Conservation (phyloP, 2,888 invertebrate species). For the Agapetus fuscipes region DNA sequence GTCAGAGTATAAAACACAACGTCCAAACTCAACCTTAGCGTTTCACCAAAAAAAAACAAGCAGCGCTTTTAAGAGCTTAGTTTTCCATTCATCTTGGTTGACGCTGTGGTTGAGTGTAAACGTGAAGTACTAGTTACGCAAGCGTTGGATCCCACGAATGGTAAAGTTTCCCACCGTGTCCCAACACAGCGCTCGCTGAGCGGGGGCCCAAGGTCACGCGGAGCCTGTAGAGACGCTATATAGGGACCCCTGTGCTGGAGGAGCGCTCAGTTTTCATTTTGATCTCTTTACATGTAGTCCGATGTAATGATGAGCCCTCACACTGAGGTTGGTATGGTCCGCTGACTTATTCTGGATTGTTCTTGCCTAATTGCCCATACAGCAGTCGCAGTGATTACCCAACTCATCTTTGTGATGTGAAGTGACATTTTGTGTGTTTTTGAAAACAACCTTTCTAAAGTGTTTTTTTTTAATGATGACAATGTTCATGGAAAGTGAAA, state of each 20-base stretch:
- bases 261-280: slow-evolving; percentile 17
- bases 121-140: too few species aligned
- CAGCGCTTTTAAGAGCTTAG: too few species aligned
- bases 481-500: too few species aligned
- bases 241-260: slow-evolving; percentile 16
- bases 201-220: slow-evolving; percentile 8
- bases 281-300: slow-evolving; percentile 22
- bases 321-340: slow-evolving; percentile 17
- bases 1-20: too few species aligned
- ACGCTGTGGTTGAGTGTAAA: too few species aligned
- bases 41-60: too few species aligned
- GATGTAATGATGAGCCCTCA: slow-evolving; percentile 18
- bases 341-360: slow-evolving; percentile 5
- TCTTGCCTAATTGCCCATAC: slow-evolving; percentile 8
- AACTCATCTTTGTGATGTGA: slow-evolving; percentile 8
- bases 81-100: too few species aligned
- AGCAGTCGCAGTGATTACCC: slow-evolving; percentile 9
- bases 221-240: slow-evolving; percentile 20
- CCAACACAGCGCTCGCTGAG: slow-evolving; percentile 8
- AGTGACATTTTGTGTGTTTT: too few species aligned
- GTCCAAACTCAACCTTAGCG: too few species aligned
- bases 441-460: too few species aligned
- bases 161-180: slow-evolving; percentile 6
- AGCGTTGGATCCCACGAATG: slow-evolving; percentile 12
- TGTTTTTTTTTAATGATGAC: too few species aligned